phyloP scores from a whole-genome alignment of 2,797 vertebrate genomes.

The Sebastolobus altivelis region DNA sequence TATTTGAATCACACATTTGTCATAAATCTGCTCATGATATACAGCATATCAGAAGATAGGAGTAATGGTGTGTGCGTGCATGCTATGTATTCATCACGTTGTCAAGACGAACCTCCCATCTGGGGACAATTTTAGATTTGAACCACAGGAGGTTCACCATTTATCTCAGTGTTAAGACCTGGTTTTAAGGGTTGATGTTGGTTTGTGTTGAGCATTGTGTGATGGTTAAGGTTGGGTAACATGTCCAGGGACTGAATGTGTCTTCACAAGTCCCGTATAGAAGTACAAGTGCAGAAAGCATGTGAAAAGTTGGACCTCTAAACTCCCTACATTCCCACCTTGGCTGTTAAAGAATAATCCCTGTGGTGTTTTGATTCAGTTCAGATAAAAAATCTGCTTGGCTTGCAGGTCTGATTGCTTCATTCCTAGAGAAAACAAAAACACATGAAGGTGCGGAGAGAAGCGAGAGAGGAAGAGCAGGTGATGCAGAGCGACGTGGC shows the following conservation, averaged over 20 bases:
- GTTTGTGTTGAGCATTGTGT: background rate
- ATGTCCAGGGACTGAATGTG: background rate
- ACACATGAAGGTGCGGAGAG: background rate
- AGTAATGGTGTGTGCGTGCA: background rate
- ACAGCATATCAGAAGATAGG: background rate
- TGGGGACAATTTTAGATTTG: constrained; percentile 1
- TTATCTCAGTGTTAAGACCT: background rate
- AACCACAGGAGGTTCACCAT: background rate
- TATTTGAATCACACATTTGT: constrained; percentile 2
- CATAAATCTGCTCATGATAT: background rate
- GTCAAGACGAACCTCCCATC: background rate
- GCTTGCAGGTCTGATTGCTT: constrained; percentile 9
- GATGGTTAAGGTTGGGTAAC: background rate
- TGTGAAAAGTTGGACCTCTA: constrained; percentile 13
- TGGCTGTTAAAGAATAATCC: constrained; percentile 6
- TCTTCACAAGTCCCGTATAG: background rate
- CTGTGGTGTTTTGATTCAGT: constrained; percentile 30
- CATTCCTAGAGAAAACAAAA: background rate
- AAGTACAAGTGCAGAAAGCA: background rate
- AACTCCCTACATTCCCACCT: background rate
- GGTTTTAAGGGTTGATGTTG: constrained; percentile 1
- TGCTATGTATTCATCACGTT: background rate
- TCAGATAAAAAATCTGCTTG: constrained; percentile 6
- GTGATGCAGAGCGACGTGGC: constrained; percentile 20
- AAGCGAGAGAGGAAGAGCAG: constrained; percentile 15